Evolutionary conservation across 1,140 invertebrate genomes (phyloP), one percentile per base, ranked within the genome.

Genomic region (Brachionus rotundiformis): DNA sequence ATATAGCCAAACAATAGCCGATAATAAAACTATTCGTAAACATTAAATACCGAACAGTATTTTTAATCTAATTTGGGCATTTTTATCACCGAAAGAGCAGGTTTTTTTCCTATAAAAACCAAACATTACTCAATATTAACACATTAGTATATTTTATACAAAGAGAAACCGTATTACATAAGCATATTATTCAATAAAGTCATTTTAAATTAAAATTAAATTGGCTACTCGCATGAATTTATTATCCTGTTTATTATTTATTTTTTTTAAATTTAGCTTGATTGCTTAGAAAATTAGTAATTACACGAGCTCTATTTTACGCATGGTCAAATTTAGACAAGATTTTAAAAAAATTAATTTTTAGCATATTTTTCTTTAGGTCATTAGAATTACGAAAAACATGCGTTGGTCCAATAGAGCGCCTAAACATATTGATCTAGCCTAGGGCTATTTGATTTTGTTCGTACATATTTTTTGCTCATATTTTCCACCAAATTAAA

Each of bases 11-110:
- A 33, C 29, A 33, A 63, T 39, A 68, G 31, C 63, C 63, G 63
- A 68, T 68, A 68, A 68, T 36, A 36, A 68, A 68, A 68, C 47
- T 36, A 63, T 63, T 63, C 61, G 61, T 63, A 63, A 63, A 63
- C 61, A 63, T 36, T 36, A 33, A 68, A 54, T 54, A 54, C 47
- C 47, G 19, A 23, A 19, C 23, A 19, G 19, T 16, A 7, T 54
- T 68, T 68, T 39, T 68, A 68, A 68, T 68, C 63, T 68, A 19
- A 68, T 36, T 36, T 27, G 11, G 29, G 11, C 31, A 36, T 16
- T 36, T 36, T 36, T 31, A 68, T 36, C 10, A 54, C 47, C 47
- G 47, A 54, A 19, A 54, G 63, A 68, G 33, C 63, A 33, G 61
- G 31, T 68, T 68, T 68, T 36, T 36, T 4, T 68, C 36, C 6